Evolutionary conservation across 2,797 vertebrate genomes (phyloP).

Genomic region (Anabacerthia variegaticeps): DNA sequence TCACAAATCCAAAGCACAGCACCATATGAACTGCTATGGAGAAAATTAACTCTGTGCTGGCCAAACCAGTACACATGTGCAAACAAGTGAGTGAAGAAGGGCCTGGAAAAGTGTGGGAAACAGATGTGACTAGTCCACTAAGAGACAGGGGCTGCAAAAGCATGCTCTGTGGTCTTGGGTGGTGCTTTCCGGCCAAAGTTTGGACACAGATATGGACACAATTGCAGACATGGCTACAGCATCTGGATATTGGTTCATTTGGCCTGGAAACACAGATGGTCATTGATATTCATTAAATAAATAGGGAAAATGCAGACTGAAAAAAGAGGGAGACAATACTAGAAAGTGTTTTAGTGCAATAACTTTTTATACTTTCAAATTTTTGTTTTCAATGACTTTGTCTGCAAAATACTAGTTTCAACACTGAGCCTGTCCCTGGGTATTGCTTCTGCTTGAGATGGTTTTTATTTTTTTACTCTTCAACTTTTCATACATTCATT

Average conservation of each 20-base stretch:
- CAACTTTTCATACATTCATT: background rate
- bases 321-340: background rate
- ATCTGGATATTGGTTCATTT: background rate
- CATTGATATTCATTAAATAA: background rate
- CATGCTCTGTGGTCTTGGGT: background rate
- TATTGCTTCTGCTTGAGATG: background rate
- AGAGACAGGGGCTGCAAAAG: background rate
- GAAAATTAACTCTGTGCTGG: background rate
- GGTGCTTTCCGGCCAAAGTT: background rate
- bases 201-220: background rate
- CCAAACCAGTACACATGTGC: background rate
- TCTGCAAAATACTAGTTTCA: background rate
- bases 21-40: background rate
- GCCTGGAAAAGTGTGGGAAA: background rate
- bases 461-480: background rate
- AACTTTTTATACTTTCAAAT: background rate
- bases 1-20: background rate
- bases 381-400: background rate
- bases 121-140: background rate
- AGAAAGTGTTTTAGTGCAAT: background rate
- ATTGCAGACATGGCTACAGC: background rate
- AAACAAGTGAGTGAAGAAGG: background rate
- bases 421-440: background rate
- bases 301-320: background rate
- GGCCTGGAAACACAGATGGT: background rate